These are phyloP conservation scores for Cyprinus carpio DNA, from an alignment of 2,113 vertebrate genomes.

Conservation along the genomic window DNA sequence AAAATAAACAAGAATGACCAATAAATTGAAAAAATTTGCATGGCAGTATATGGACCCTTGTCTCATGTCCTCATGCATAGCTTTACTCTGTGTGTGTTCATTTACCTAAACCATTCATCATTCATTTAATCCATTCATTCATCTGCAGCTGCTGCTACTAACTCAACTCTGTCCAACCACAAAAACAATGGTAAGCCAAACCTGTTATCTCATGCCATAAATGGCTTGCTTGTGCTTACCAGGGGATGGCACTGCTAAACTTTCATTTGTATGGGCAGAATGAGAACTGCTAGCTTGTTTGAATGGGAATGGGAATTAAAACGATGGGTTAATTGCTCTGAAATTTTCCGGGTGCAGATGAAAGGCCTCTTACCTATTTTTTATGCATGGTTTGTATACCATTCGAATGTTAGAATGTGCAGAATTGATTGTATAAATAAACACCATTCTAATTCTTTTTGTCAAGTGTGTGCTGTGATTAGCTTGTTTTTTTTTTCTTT, in stretches of 20 bases:
- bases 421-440: not conserved
- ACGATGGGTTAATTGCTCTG: not conserved
- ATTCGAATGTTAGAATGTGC: not conserved
- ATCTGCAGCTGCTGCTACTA: slow-evolving; percentile 52
- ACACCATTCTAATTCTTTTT: not conserved
- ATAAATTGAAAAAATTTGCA: not conserved
- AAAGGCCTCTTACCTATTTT: not conserved
- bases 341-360: not conserved
- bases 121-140: slow-evolving; percentile 31
- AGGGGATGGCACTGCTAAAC: slow-evolving; percentile 17
- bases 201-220: slow-evolving; percentile 29
- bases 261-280: not conserved
- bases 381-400: not conserved
- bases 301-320: not conserved
- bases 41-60: not conserved
- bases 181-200: slow-evolving; percentile 51
- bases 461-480: not conserved
- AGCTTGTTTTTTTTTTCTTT: not conserved
- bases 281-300: slow-evolving; percentile 14
- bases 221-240: slow-evolving; percentile 40
- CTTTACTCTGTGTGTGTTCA: slow-evolving; percentile 15
- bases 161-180: slow-evolving; percentile 33
- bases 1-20: not conserved
- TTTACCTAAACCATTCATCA: slow-evolving; percentile 40
- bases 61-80: not conserved